Base-by-base conservation (phyloP, 2,113 vertebrate species). In the Mirza zaza region DNA sequence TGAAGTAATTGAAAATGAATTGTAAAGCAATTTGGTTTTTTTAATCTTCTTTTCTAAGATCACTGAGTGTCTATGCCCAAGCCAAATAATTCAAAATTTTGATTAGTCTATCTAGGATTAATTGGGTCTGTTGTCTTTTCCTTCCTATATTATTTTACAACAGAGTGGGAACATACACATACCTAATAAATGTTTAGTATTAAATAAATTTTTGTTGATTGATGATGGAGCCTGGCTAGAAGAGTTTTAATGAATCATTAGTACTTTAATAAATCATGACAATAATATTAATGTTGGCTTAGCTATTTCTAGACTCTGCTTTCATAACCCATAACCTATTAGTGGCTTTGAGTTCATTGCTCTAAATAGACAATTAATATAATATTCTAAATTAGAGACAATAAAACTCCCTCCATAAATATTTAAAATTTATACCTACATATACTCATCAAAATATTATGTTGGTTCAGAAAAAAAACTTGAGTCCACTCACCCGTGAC, bases 201-300 rank as follows among this genome's bases (percentile, higher is more conserved):
- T 57, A 57, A 57, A 57, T 57, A 92, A 96, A 97, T 93, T 89
- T 94, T 95, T 93, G 82, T 91, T 96, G 91, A 97, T 94, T 97
- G 82, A 97, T 97, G 82, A 79, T 61, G 91, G 86, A 95, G 71
- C 55, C 48, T 96, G 73, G 34, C 83, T 90, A 68, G 71, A 88
- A 93, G 88, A 85, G 57, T 86, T 94, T 86, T 96, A 96, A 93
- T 96, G 93, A 95, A 83, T 94, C 50, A 73, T 91, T 96, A 96
- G 65, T 96, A 83, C 29, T 88, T 95, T 94, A 97, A 95, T 96
- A 96, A 95, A 95, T 94, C 85, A 96, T 93, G 91, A 91, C 86
- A 95, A 34, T 39, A 42, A 32, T 94, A 80, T 95, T 89, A 81
- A 95, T 95, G 50, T 76, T 94, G 81, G 55, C 42, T 90, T 50